Percentiles rank a stretch among this genome's conserved stretches.
phyloP scores from a whole-genome alignment of 2,113 vertebrate genomes.

The Urocolius indicus region DNA sequence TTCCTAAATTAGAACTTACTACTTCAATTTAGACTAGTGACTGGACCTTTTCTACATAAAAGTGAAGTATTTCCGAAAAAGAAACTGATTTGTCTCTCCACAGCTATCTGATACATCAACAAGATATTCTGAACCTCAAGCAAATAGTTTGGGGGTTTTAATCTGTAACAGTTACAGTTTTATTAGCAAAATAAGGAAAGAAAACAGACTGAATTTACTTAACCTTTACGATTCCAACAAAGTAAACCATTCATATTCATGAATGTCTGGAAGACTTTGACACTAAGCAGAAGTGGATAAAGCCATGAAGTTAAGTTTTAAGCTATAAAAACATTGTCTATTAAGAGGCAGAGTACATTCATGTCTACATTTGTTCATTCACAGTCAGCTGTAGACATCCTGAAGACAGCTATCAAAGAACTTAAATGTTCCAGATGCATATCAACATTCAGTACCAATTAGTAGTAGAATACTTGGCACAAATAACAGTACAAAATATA shows the following conservation, averaged over 20 bases:
- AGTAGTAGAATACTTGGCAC: not conserved
- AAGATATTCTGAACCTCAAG: not conserved
- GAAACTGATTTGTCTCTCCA: not conserved
- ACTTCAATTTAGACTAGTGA: not conserved
- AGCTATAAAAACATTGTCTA: not conserved
- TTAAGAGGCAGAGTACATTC: not conserved
- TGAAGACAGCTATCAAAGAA: not conserved
- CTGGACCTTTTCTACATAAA: not conserved
- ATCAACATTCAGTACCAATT: not conserved
- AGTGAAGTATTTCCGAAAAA: not conserved
- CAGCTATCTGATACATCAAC: not conserved
- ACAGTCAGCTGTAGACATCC: not conserved
- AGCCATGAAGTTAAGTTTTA: not conserved
- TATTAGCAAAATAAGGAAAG: not conserved
- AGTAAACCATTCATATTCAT: not conserved
- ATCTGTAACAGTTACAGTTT: not conserved
- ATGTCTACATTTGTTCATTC: not conserved
- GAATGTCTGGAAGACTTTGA: not conserved
- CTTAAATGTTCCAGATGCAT: not conserved
- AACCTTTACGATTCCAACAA: not conserved
- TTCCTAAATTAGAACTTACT: not conserved
- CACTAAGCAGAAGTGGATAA: conserved; percentile 19
- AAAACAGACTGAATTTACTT: not conserved
- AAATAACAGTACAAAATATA: not conserved
- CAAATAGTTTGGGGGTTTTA: not conserved